Evolutionary conservation across 1,140 invertebrate genomes (phyloP).

Genomic region (Phortica variegata): DNA sequence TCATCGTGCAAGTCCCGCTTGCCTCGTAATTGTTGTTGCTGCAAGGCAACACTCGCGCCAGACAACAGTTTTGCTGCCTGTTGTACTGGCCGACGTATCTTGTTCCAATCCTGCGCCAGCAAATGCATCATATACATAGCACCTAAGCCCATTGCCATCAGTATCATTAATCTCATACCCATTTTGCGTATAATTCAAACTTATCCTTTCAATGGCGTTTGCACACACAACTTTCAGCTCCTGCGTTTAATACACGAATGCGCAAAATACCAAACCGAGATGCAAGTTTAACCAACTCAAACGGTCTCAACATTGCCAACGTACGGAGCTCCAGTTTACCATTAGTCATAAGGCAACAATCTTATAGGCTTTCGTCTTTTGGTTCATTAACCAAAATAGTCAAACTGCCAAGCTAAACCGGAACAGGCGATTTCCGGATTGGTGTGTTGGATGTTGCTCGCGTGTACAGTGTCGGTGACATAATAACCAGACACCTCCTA

Average conservation of each 20-base stretch:
- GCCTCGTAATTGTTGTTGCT: slow-evolving; percentile 20
- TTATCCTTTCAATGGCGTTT: too few relatives aligned
- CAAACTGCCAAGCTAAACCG: too few relatives aligned
- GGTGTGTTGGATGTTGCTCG: background rate
- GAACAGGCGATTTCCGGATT: slow-evolving; percentile 26
- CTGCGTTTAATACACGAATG: too few relatives aligned
- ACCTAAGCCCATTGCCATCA: slow-evolving; percentile 55
- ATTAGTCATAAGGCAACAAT: too few relatives aligned
- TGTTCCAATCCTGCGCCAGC: slow-evolving; percentile 58
- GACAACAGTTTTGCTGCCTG: slow-evolving; percentile 18
- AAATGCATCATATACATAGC: slow-evolving; percentile 59
- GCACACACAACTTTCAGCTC: too few relatives aligned
- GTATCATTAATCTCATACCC: slow-evolving; percentile 42
- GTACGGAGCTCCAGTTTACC: too few relatives aligned
- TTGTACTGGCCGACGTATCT: slow-evolving; percentile 46
- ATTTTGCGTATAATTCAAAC: slow-evolving; percentile 13
- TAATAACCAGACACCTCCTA: slow-evolving; percentile 28
- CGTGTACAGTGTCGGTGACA: slow-evolving; percentile 28
- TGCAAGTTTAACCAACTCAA: too few relatives aligned
- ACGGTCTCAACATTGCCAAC: slow-evolving; percentile 8
- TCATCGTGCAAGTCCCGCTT: slow-evolving; percentile 20
- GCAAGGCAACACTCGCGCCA: slow-evolving; percentile 9
- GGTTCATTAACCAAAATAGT: slow-evolving; percentile 12
- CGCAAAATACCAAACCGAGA: too few relatives aligned
- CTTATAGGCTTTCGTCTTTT: too few relatives aligned